Conservation (phyloP, 2,113 vertebrate genomes). For the Balaeniceps rex region DNA sequence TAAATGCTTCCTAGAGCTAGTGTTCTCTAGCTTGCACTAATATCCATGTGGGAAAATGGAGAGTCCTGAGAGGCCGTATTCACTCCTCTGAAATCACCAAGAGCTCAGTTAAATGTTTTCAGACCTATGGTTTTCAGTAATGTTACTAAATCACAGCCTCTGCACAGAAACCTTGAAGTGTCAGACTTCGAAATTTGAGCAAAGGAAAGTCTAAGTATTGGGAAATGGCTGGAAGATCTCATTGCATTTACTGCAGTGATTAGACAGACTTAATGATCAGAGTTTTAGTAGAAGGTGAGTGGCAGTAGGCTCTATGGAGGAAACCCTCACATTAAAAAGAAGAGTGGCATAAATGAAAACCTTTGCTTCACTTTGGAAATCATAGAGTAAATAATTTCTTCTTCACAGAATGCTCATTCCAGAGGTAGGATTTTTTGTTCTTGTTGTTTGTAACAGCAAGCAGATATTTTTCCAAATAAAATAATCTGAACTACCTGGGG, state of each 20-base stretch:
- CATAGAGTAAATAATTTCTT: not conserved
- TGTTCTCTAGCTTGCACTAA: not conserved
- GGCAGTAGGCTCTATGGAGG: not conserved
- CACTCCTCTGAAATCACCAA: not conserved
- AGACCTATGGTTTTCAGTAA: not conserved
- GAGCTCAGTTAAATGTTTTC: not conserved
- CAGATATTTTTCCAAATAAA: too few relatives aligned
- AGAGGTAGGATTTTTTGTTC: not conserved
- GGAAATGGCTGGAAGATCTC: not conserved
- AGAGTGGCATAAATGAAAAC: not conserved
- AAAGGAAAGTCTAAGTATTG: not conserved
- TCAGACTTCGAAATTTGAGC: not conserved
- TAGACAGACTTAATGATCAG: not conserved
- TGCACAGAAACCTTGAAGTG: not conserved
- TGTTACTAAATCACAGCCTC: not conserved
- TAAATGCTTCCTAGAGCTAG: not conserved
- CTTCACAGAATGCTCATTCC: not conserved
- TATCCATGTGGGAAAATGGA: not conserved
- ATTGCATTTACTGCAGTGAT: not conserved
- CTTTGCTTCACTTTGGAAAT: not conserved
- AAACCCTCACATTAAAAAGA: not conserved
- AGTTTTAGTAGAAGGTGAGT: not conserved
- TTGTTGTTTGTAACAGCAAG: too few relatives aligned
- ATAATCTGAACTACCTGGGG: too few relatives aligned
- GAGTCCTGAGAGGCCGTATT: not conserved